Percentiles rank a stretch among this genome's conserved stretches.
These are phyloP conservation scores for Hylia prasina DNA, from an alignment of 2,113 vertebrate genomes.

Conservation along the genomic window DNA sequence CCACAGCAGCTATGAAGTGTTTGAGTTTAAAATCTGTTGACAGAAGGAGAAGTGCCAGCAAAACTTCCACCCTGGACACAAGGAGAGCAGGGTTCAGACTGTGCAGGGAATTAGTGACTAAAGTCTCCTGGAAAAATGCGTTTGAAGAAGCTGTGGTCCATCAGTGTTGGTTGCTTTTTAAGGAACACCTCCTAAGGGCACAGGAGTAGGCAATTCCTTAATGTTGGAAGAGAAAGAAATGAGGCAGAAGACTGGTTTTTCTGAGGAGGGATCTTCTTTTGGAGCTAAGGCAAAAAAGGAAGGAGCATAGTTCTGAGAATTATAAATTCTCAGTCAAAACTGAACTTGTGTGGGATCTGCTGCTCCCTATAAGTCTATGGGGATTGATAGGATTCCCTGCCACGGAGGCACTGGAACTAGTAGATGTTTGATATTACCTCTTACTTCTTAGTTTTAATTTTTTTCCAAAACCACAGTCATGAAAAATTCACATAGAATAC, in stretches of 20 bases:
- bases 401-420: background rate
- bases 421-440: background rate
- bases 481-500: background rate
- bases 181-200: background rate
- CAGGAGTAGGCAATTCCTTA: background rate
- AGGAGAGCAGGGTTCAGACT: background rate
- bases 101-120: background rate
- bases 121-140: background rate
- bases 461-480: background rate
- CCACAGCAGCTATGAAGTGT: background rate
- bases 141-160: background rate
- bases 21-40: background rate
- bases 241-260: background rate
- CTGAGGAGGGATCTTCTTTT: background rate
- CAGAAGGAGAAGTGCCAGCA: background rate
- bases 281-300: background rate
- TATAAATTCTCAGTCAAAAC: background rate
- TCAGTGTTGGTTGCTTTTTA: background rate
- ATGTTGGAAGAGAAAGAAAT: background rate
- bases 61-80: background rate
- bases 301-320: background rate
- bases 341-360: background rate
- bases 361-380: background rate
- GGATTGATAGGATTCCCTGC: background rate
- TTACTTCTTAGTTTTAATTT: background rate